A percentile compares a stretch with the other conserved stretches of the same genome.
These are phyloP conservation scores for Amphimallon solstitiale DNA, from an alignment of 2,888 invertebrate species.

Conservation along the genomic window DNA sequence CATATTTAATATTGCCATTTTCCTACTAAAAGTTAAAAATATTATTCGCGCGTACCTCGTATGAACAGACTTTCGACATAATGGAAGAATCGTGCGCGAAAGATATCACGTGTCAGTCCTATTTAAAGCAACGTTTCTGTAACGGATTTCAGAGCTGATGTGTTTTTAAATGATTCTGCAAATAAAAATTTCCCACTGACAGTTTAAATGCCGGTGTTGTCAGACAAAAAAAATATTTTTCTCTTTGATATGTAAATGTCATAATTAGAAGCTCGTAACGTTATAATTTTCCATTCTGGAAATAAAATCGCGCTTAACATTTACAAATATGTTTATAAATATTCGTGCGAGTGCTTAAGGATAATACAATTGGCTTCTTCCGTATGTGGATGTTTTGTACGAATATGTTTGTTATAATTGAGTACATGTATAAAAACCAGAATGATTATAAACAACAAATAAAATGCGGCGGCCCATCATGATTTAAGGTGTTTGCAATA, in stretches of 20 bases:
- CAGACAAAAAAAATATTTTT: conserved; percentile 16
- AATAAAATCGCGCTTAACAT: neutral
- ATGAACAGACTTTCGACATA: neutral
- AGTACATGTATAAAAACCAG: too few species aligned
- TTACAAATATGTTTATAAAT: too few species aligned
- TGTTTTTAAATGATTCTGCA: conserved; percentile 14
- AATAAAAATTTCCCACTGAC: conserved; percentile 21
- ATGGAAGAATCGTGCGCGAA: conserved; percentile 8
- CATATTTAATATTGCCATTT: too few species aligned
- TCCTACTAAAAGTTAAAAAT: too few species aligned
- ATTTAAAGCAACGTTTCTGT: conserved; percentile 1
- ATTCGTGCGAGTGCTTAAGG: too few species aligned
- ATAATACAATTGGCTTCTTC: too few species aligned
- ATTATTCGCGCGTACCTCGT: too few species aligned
- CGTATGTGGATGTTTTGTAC: too few species aligned
- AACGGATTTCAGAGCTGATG: conserved; percentile 12
- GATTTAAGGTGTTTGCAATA: too few species aligned
- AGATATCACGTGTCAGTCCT: conserved; percentile 3
- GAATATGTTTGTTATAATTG: too few species aligned
- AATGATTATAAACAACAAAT: too few species aligned
- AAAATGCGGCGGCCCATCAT: too few species aligned
- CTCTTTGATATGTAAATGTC: conserved; percentile 14
- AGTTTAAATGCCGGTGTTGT: conserved; percentile 15
- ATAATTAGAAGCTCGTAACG: conserved; percentile 7
- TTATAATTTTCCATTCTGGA: conserved; percentile 5